Evolutionary conservation across 2,888 invertebrate species (phyloP).

Genomic region (Hydrotaea cyrtoneurina): DNA sequence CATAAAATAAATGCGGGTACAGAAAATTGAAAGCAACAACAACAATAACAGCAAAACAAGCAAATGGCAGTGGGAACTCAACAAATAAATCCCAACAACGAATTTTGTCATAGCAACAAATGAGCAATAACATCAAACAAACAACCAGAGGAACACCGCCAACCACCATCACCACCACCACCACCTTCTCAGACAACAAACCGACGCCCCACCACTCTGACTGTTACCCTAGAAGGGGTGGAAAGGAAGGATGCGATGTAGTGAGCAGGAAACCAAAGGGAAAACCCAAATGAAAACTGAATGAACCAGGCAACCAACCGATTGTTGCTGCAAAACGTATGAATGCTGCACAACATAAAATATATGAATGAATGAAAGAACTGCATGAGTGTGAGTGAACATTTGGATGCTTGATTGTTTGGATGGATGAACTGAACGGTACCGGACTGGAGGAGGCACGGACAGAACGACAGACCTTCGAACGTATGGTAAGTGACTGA

Average conservation of each 20-base stretch:
- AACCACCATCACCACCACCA: not conserved
- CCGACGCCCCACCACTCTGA: not conserved
- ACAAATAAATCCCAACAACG: constrained; percentile 46
- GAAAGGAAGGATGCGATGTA: no score
- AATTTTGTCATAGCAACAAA: constrained; percentile 61
- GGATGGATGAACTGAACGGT: not conserved
- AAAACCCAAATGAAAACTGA: not conserved
- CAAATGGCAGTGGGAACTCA: no score
- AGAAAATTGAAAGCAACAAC: not conserved
- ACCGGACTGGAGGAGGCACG: not conserved
- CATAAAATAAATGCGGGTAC: not conserved
- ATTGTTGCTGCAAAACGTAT: constrained; percentile 13
- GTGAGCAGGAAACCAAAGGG: not conserved
- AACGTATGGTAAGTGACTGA: constrained; percentile 63
- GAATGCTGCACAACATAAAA: constrained; percentile 16
- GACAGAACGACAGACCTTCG: not conserved
- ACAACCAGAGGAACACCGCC: constrained; percentile 15
- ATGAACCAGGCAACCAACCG: constrained; percentile 12
- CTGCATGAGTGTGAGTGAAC: constrained; percentile 34
- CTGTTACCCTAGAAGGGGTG: not conserved
- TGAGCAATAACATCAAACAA: constrained; percentile 53
- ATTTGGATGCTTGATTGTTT: not conserved
- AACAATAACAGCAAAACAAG: not conserved
- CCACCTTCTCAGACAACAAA: not conserved
- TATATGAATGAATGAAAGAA: constrained; percentile 54